Percentiles rank a stretch among this genome's conserved stretches.
Evolutionary conservation across 1,140 invertebrate species (phyloP).

Genomic region (Nebria ingens): DNA sequence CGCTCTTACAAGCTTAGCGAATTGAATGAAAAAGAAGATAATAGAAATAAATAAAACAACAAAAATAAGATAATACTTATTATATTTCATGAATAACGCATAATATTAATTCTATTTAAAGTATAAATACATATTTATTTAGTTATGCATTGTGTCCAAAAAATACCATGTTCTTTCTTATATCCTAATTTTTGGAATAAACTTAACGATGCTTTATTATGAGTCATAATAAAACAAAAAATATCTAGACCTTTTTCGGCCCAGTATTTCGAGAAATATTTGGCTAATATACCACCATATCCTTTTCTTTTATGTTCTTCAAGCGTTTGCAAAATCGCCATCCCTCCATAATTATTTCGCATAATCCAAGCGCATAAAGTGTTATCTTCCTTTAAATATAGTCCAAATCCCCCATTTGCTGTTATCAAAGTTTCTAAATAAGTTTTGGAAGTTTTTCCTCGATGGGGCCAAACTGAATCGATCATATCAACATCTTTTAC

Average conservation of each 20-base stretch:
- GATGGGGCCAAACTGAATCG: constrained; percentile 24
- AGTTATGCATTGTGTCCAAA: not conserved
- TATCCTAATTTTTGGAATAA: not conserved
- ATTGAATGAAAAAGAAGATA: too few species aligned
- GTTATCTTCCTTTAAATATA: constrained; percentile 22
- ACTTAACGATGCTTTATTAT: not conserved
- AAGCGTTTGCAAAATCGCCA: constrained; percentile 32
- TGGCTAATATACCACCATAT: constrained; percentile 21
- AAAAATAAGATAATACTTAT: too few species aligned
- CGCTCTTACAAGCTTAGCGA: too few species aligned
- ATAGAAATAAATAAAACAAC: too few species aligned
- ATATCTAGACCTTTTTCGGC: not conserved
- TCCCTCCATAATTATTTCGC: constrained; percentile 28
- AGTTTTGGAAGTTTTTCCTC: constrained; percentile 21
- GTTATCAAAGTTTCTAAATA: constrained; percentile 23
- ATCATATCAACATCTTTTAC: constrained; percentile 19
- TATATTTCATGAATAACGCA: too few species aligned
- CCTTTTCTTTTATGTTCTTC: constrained; percentile 28
- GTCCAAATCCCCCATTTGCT: constrained; percentile 25
- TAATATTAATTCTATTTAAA: too few species aligned
- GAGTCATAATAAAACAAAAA: not conserved
- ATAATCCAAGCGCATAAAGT: constrained; percentile 26
- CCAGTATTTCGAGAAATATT: constrained; percentile 4
- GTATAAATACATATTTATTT: not conserved
- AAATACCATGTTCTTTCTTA: not conserved